These are phyloP conservation scores for Tympanuchus pallidicinctus DNA, from an alignment of 2,113 vertebrate species.

Conservation along the genomic window DNA sequence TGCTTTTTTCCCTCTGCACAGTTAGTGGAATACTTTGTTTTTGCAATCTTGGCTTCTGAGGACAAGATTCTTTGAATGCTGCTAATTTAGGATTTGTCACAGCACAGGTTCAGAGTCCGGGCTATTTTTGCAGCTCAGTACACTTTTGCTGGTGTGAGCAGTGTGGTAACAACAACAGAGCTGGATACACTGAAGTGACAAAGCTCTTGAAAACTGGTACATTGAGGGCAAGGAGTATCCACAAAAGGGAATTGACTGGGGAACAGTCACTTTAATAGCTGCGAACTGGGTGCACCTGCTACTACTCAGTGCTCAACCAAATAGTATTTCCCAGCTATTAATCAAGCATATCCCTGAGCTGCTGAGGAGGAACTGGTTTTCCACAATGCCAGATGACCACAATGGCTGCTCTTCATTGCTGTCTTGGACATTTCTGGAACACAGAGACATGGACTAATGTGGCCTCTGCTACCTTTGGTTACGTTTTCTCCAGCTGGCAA, in stretches of 20 bases:
- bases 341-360: conserved; percentile 33
- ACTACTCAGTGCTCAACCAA: conserved; percentile 19
- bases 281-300: conserved; percentile 57
- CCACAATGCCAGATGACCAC: neutral
- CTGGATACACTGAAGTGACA: neutral
- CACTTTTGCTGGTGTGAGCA: fast-evolving
- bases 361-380: neutral
- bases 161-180: neutral
- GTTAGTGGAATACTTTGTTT: neutral
- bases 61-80: neutral
- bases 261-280: conserved; percentile 55
- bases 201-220: neutral
- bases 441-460: neutral
- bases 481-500: neutral
- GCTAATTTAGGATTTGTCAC: neutral
- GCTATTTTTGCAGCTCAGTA: neutral
- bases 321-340: conserved; percentile 48
- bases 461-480: neutral
- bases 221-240: neutral
- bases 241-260: neutral
- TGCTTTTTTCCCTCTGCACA: neutral
- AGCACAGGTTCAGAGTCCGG: neutral
- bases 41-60: neutral
- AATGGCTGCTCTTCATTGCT: neutral
- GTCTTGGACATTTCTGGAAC: neutral